These are phyloP conservation scores for Actinemys pallida DNA, from an alignment of 2,113 vertebrate genomes.

Conservation along the genomic window DNA sequence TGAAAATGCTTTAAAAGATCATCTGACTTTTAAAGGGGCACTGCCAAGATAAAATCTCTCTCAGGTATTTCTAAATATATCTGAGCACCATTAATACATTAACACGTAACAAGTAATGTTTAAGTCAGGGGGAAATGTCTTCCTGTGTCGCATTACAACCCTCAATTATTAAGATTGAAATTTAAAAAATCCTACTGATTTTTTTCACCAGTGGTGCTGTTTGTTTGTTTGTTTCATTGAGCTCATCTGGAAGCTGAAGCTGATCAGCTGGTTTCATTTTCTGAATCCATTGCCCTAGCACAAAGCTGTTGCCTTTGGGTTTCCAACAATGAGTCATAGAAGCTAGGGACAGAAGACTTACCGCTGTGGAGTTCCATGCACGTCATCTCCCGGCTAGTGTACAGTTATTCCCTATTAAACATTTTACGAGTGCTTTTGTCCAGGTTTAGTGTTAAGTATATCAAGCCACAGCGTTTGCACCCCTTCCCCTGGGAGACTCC, in stretches of 20 bases:
- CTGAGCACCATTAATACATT: slow-evolving; percentile 42
- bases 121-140: background rate
- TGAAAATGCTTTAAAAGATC: slow-evolving; percentile 67
- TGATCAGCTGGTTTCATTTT: slow-evolving; percentile 8
- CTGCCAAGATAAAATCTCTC: slow-evolving; percentile 18
- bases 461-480: background rate
- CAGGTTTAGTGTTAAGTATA: background rate
- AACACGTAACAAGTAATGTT: slow-evolving; percentile 27
- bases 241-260: background rate
- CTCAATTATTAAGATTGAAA: slow-evolving; percentile 18
- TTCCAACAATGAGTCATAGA: background rate
- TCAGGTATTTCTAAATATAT: slow-evolving; percentile 14
- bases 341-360: background rate
- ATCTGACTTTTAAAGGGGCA: slow-evolving; percentile 72
- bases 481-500: background rate
- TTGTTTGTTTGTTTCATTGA: background rate
- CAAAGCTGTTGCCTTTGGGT: rapidly evolving
- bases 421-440: background rate
- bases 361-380: rapidly evolving
- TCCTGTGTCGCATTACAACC: background rate
- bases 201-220: background rate
- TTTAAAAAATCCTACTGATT: background rate
- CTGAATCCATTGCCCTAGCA: background rate
- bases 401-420: background rate
- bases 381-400: background rate